A percentile compares a stretch with the other conserved stretches of the same genome.
Evolutionary conservation across 2,113 vertebrate species (phyloP).

Genomic region (Upupa epops): DNA sequence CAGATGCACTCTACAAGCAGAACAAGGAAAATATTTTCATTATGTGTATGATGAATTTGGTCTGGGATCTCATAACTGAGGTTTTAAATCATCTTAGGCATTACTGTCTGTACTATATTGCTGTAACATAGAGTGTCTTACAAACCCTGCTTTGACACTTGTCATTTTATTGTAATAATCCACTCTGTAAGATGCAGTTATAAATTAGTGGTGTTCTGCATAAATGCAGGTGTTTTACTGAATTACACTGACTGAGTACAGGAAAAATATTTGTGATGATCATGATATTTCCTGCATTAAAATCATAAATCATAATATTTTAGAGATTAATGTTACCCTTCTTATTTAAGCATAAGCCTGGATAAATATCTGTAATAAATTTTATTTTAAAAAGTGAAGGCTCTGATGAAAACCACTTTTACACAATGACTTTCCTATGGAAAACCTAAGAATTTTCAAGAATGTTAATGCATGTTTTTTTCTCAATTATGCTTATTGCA

Average conservation of each 20-base stretch:
- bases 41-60: background rate
- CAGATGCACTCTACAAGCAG: accelerated
- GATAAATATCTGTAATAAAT: background rate
- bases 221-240: background rate
- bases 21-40: background rate
- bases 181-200: background rate
- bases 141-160: background rate
- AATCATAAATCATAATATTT: background rate
- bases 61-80: background rate
- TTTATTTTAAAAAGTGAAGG: background rate
- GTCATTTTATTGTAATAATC: background rate
- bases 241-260: background rate
- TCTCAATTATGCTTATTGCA: background rate
- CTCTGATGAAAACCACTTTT: background rate
- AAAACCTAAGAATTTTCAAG: background rate
- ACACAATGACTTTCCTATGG: background rate
- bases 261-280: background rate
- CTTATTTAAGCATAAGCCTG: background rate
- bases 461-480: background rate
- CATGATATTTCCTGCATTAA: background rate
- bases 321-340: background rate
- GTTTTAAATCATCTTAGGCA: background rate
- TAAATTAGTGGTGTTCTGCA: background rate
- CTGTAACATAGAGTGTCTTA: background rate
- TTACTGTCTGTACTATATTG: background rate